Percentiles rank a stretch among this genome's conserved stretches.
phyloP scores from a whole-genome alignment of 2,888 invertebrate species.

The Nezara viridula region DNA sequence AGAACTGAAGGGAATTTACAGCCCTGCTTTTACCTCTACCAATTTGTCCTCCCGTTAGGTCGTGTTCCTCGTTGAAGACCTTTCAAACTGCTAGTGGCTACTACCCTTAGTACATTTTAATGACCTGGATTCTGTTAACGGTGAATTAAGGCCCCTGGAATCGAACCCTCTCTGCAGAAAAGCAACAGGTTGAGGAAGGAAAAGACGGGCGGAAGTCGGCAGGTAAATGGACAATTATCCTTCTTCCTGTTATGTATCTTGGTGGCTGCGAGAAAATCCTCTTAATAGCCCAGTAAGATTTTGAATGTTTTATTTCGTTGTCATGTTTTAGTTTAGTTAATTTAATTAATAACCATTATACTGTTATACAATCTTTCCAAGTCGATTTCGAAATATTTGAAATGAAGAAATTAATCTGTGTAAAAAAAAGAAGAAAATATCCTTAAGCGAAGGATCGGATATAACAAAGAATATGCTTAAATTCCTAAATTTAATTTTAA shows the following conservation, averaged over 20 bases:
- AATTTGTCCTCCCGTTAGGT: neutral
- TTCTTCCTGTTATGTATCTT: neutral
- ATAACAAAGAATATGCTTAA: no score
- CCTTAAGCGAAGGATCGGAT: no score
- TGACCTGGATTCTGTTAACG: neutral
- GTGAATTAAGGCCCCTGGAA: neutral
- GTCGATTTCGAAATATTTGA: no score
- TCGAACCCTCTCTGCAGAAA: neutral
- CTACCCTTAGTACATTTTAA: neutral
- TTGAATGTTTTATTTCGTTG: neutral
- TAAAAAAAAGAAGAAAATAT: no score
- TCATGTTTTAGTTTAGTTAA: no score
- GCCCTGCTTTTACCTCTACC: neutral
- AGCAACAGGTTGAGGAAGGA: constrained; percentile 10
- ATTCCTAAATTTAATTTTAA: no score
- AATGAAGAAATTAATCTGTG: no score
- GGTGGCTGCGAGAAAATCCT: neutral
- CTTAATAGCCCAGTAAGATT: neutral
- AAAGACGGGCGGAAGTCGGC: neutral
- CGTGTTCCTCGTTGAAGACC: neutral
- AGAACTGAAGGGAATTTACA: neutral
- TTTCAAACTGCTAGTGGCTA: neutral
- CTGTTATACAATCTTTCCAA: no score
- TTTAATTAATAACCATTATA: no score
- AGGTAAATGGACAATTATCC: constrained; percentile 31